These are phyloP conservation scores for Coracopsis vasa DNA, from an alignment of 2,113 vertebrate genomes.

Conservation along the genomic window DNA sequence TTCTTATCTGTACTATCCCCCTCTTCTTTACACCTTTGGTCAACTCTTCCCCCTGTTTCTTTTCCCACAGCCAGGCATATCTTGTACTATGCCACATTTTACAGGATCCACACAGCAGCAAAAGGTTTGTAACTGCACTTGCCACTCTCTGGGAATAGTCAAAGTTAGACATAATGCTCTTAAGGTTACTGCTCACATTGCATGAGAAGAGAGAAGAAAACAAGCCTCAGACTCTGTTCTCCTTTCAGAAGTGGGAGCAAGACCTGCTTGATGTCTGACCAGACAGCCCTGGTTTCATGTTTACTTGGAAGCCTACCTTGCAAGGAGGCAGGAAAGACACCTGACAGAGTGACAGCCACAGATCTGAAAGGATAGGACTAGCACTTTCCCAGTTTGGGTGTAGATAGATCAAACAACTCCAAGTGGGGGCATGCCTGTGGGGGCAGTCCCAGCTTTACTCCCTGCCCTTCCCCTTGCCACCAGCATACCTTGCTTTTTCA, in stretches of 20 bases:
- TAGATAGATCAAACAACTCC: not conserved
- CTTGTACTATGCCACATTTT: not conserved
- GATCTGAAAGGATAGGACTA: not conserved
- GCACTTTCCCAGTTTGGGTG: accelerated
- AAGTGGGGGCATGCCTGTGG: not conserved
- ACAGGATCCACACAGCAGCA: not conserved
- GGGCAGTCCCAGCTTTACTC: not conserved
- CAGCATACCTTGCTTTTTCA: not conserved
- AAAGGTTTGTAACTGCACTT: not conserved
- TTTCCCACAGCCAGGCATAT: not conserved
- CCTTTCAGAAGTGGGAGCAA: not conserved
- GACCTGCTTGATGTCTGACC: not conserved
- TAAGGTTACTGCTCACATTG: not conserved
- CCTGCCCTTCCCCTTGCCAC: not conserved
- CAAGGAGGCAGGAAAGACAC: not conserved
- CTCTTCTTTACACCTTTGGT: not conserved
- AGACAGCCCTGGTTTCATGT: not conserved
- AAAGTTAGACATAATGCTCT: not conserved
- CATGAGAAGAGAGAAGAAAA: not conserved
- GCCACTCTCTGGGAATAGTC: not conserved
- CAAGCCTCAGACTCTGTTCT: not conserved
- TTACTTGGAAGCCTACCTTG: not conserved
- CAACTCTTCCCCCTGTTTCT: not conserved
- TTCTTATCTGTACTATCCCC: not conserved
- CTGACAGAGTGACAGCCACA: not conserved